Base-by-base conservation (phyloP, 2,797 vertebrate genomes). In the Varecia variegata region DNA sequence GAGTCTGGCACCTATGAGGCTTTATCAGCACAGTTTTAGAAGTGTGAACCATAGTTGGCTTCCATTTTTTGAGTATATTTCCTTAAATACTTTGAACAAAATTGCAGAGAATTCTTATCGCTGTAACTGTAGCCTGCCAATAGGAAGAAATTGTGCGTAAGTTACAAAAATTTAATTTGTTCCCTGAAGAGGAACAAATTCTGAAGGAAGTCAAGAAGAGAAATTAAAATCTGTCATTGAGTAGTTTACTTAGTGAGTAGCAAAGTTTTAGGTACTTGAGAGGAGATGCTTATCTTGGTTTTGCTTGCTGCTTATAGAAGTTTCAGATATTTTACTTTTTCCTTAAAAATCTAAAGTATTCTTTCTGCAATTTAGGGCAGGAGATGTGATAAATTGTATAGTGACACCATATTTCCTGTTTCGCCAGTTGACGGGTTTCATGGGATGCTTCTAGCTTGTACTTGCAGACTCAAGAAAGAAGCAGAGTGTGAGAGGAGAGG, bases 11-110 rank as follows among this genome's bases (percentile, higher is more conserved):
- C 93, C 95, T 93, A 18, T 18, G 79, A 89, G 83, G 21, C 40
- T 97, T 96, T 83, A 97, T 97, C 96, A 96, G 95, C 95, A 97
- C 88, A 76, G n/a, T 97, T 95, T 96, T 89, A 97, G 96, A 97
- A 84, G 96, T 95, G 91, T 93, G 95, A 97, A 94, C 86, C 12
- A 7, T 76, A 85, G 83, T 96, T 91, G 85, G 85, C 93, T 97
- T 96, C 94, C 90, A 83, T 96, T 90, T 94, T 95, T 88, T 52
- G 14, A 94, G 74, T 79, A 86, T 62, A 77, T 96, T 96, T 97
- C 88, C 91, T 96, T 97, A 93, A 95, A 94, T 96, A 87, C 85
- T 97, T 92, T 54, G 88, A 96, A 76, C 38, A 87, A 40, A 91
- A 93, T 91, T 94, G 62, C 79, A 91, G 74, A 94, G 94, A 90